A percentile compares a stretch with the other conserved stretches of the same genome.
phyloP scores from a whole-genome alignment of 2,113 vertebrate species.

The Jacana jacana region DNA sequence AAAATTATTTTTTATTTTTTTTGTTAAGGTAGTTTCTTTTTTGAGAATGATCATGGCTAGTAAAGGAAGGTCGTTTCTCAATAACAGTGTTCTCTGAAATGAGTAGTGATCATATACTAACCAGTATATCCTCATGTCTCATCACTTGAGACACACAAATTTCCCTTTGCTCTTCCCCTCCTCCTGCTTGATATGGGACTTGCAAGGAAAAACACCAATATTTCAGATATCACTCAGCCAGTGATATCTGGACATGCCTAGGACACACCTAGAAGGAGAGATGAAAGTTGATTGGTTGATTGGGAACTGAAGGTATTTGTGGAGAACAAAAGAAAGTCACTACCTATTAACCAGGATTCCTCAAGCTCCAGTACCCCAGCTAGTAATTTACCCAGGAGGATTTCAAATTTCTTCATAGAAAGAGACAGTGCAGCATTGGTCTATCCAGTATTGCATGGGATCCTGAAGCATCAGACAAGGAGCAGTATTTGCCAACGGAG shows the following conservation, averaged over 20 bases:
- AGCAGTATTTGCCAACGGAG: not conserved
- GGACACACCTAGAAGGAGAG: not conserved
- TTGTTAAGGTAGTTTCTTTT: not conserved
- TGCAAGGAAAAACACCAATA: fast-evolving
- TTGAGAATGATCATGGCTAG: not conserved
- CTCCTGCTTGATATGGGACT: not conserved
- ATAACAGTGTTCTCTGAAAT: not conserved
- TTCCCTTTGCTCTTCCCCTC: not conserved
- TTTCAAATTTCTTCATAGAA: not conserved
- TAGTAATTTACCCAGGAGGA: not conserved
- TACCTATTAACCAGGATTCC: not conserved
- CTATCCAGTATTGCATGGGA: not conserved
- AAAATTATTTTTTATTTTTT: not conserved
- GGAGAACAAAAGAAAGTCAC: not conserved
- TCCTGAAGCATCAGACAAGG: not conserved
- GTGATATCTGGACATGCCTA: too few relatives aligned
- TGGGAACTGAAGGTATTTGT: not conserved
- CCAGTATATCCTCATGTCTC: not conserved
- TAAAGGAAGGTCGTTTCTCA: conserved; percentile 17
- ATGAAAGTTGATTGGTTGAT: not conserved
- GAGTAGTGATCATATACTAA: not conserved
- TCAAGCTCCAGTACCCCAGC: not conserved
- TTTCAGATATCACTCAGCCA: not conserved
- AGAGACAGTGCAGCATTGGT: not conserved
- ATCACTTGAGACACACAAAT: not conserved